Evolutionary conservation across 1,140 invertebrate genomes (phyloP).

Genomic region (Drosophila virilis): DNA sequence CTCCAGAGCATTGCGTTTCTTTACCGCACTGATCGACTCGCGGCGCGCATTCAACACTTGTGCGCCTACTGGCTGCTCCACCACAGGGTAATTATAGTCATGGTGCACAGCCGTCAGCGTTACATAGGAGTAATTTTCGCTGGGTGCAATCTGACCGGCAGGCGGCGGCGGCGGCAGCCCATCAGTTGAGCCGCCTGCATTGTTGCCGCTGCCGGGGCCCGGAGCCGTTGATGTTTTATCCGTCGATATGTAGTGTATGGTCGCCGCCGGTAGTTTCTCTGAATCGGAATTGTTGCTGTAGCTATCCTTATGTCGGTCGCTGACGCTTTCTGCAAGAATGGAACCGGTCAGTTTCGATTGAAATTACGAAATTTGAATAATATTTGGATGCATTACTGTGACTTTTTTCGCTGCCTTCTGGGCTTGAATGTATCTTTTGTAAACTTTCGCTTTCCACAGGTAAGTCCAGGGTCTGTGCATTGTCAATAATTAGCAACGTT

Average conservation of each 20-base stretch:
- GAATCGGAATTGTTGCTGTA: constrained; percentile 78
- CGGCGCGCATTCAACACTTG: constrained; percentile 84
- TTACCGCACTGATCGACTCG: constrained; percentile 87
- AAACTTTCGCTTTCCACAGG: constrained; percentile 89
- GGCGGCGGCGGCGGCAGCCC: constrained; percentile 51
- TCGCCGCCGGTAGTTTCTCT: constrained; percentile 74
- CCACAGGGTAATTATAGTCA: constrained; percentile 92
- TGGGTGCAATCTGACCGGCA: constrained; percentile 73
- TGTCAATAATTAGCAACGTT: constrained; percentile 8
- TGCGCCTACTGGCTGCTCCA: constrained; percentile 87
- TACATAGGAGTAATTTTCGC: constrained; percentile 93
- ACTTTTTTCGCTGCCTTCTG: constrained; percentile 84
- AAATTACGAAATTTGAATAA: not conserved
- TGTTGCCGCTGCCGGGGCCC: constrained; percentile 46
- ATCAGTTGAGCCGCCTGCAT: constrained; percentile 25
- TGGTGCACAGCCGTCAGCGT: constrained; percentile 91
- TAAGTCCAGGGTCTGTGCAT: constrained; percentile 90
- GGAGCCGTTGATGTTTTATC: constrained; percentile 74
- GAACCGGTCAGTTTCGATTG: not conserved
- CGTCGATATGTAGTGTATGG: constrained; percentile 84
- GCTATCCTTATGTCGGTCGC: constrained; percentile 65
- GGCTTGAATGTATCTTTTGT: constrained; percentile 85
- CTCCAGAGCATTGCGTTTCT: constrained; percentile 85
- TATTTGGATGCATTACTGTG: constrained; percentile 65
- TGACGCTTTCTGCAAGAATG: constrained; percentile 64